Conservation (phyloP, 2,888 invertebrate species). For the Seira musarum region DNA sequence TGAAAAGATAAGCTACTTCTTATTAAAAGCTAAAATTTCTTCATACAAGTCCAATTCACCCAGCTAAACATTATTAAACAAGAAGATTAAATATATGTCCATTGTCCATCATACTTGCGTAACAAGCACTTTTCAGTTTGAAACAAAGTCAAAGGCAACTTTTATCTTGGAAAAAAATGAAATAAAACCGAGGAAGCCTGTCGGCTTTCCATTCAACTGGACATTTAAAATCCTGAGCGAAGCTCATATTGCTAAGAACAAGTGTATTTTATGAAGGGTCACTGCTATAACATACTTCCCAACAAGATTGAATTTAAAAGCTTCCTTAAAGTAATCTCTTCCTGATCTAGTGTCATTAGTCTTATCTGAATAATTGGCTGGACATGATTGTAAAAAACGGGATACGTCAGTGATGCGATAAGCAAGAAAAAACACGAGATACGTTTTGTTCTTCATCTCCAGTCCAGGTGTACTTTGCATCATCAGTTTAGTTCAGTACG, state of each 20-base stretch:
- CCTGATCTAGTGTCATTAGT: conserved; percentile 55
- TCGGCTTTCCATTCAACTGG: conserved; percentile 52
- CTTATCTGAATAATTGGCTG: conserved; percentile 61
- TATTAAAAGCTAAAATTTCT: conserved; percentile 29
- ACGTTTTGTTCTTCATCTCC: neutral
- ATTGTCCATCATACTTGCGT: neutral
- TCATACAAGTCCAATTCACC: neutral
- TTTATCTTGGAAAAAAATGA: neutral
- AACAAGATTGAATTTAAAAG: conserved; percentile 33
- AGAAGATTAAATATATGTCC: neutral
- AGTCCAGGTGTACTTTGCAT: conserved; percentile 10
- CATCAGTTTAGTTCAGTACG: too few species aligned
- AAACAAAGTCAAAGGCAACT: neutral
- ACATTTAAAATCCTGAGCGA: conserved; percentile 51
- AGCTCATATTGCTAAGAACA: neutral
- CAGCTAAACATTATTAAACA: too few species aligned
- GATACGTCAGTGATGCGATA: neutral
- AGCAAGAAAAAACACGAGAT: neutral
- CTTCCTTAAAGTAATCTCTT: conserved; percentile 44
- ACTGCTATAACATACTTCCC: too few species aligned
- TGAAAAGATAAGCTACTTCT: conserved; percentile 31
- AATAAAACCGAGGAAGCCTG: conserved; percentile 27
- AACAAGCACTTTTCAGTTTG: neutral
- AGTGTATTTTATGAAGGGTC: conserved; percentile 3
- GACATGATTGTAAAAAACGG: conserved; percentile 38